Evolutionary conservation across 2,888 invertebrate genomes (phyloP).

Genomic region (Oxystoma pomonae): DNA sequence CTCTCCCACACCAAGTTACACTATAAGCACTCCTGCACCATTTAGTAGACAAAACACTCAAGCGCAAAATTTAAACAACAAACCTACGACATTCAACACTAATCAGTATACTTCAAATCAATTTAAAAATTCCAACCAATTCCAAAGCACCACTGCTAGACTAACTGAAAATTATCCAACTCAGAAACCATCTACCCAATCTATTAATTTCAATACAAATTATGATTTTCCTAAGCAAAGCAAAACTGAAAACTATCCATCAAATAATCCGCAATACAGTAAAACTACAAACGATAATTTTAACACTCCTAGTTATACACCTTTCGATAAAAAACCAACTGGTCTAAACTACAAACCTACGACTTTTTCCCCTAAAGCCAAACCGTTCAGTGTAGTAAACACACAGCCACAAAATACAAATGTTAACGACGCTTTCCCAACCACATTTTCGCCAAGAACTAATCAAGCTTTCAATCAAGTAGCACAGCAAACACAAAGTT

Average conservation of each 20-base stretch:
- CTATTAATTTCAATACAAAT: constrained; percentile 26
- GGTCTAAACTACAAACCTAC: constrained; percentile 38
- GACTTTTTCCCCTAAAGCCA: constrained; percentile 41
- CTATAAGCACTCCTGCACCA: constrained; percentile 45
- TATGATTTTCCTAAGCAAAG: constrained; percentile 30
- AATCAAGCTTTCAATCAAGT: constrained; percentile 39
- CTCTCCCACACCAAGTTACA: constrained; percentile 34
- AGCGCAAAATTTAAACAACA: constrained; percentile 24
- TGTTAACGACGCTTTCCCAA: constrained; percentile 33
- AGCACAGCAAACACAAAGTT: constrained; percentile 34
- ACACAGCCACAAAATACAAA: constrained; percentile 12
- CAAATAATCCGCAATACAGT: constrained; percentile 27
- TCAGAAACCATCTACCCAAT: constrained; percentile 28
- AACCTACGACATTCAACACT: constrained; percentile 21
- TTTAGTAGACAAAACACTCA: constrained; percentile 39
- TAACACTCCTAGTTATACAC: constrained; percentile 31
- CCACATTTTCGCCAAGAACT: constrained; percentile 42
- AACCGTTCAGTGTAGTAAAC: constrained; percentile 30
- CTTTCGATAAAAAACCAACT: constrained; percentile 36
- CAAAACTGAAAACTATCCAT: constrained; percentile 25
- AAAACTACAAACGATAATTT: constrained; percentile 34
- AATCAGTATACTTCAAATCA: constrained; percentile 24
- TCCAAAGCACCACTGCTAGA: constrained; percentile 25
- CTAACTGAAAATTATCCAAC: constrained; percentile 38
- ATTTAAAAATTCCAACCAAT: neutral